phyloP scores from a whole-genome alignment of 1,140 invertebrate species.

The Cydia fagiglandana region DNA sequence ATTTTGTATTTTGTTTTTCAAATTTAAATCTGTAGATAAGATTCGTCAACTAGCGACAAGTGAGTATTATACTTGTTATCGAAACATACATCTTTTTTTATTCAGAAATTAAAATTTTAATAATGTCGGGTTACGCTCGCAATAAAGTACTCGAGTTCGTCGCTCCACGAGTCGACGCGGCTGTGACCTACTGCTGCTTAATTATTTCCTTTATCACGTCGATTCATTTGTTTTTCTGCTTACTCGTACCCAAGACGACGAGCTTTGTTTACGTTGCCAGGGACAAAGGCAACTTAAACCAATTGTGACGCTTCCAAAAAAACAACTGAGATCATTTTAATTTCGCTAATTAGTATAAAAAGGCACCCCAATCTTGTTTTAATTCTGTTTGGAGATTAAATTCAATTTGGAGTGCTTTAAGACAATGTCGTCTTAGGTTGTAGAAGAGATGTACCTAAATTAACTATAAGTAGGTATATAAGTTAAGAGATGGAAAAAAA shows the following conservation, averaged over 20 bases:
- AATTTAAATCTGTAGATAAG: no score
- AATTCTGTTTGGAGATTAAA: background rate
- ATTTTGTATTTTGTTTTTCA: no score
- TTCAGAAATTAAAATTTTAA: background rate
- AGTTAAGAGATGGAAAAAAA: no score
- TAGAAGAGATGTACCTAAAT: no score
- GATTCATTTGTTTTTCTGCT: slow-evolving; percentile 7
- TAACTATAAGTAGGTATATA: no score
- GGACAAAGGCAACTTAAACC: background rate
- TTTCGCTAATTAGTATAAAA: background rate
- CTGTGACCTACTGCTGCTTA: slow-evolving; percentile 20
- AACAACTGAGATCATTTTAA: background rate
- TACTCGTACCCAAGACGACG: slow-evolving; percentile 14
- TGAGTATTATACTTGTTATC: no score
- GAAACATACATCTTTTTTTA: no score
- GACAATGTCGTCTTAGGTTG: background rate
- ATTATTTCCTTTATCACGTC: slow-evolving; percentile 18
- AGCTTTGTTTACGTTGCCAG: background rate
- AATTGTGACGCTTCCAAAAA: background rate
- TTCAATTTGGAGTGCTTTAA: background rate
- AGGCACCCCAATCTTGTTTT: background rate
- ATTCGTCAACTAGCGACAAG: no score
- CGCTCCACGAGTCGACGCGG: background rate
- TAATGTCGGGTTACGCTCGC: background rate
- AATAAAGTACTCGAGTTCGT: slow-evolving; percentile 9